Percentiles rank a stretch among this genome's conserved stretches.
phyloP scores from a whole-genome alignment of 2,888 invertebrate species.

The Julus scanicus region DNA sequence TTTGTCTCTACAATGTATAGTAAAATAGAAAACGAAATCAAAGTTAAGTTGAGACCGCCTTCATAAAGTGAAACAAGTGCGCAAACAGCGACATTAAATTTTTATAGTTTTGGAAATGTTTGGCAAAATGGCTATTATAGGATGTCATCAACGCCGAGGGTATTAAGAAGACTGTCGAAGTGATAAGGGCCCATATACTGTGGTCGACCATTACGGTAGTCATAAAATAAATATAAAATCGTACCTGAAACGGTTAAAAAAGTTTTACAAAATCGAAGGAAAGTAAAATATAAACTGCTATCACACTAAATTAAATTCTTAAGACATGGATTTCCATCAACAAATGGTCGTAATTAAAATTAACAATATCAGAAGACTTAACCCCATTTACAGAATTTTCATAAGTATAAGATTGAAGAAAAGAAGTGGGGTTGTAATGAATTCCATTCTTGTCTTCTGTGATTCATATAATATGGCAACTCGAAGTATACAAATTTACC shows the following conservation, averaged over 20 bases:
- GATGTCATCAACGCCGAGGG: not conserved
- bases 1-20: not conserved
- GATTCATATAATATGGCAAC: too few relatives aligned
- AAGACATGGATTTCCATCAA: too few relatives aligned
- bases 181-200: not conserved
- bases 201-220: not conserved
- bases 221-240: not conserved
- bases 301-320: too few relatives aligned
- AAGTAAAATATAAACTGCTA: too few relatives aligned
- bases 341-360: too few relatives aligned
- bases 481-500: too few relatives aligned
- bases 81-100: conserved; percentile 9
- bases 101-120: not conserved
- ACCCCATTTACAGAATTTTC: too few relatives aligned
- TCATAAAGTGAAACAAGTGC: not conserved
- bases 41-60: not conserved
- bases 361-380: too few relatives aligned
- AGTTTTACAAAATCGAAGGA: not conserved
- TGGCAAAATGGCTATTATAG: not conserved
- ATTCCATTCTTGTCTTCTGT: too few relatives aligned
- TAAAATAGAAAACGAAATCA: not conserved
- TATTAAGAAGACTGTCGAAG: not conserved
- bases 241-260: too few relatives aligned
- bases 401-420: too few relatives aligned
- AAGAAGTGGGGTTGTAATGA: too few relatives aligned